phyloP scores from a whole-genome alignment of 1,140 invertebrate genomes.

The Lepidurus couesii region DNA sequence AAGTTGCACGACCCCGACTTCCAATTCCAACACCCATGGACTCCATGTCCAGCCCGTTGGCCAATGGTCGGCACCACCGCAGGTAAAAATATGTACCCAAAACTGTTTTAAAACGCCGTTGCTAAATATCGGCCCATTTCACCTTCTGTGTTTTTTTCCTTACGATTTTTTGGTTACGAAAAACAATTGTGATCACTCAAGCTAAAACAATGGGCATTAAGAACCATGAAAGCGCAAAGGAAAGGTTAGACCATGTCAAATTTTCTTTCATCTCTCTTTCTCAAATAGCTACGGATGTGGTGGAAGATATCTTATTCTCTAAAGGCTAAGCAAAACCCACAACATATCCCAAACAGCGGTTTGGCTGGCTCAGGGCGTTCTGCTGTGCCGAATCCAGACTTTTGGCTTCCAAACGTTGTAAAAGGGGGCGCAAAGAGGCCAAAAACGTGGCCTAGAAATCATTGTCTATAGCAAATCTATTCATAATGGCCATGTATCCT shows the following conservation, averaged over 20 bases:
- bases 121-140: no score
- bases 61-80: background rate
- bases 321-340: background rate
- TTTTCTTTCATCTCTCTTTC: background rate
- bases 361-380: slow-evolving; percentile 13
- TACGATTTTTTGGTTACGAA: background rate
- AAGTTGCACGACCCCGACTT: background rate
- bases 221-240: no score
- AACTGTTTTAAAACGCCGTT: no score
- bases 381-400: background rate
- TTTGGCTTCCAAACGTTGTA: background rate
- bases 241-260: no score
- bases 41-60: background rate
- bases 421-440: background rate
- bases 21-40: background rate
- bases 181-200: no score
- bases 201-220: no score
- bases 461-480: background rate
- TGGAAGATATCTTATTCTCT: background rate
- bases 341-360: background rate
- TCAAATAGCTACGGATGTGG: background rate
- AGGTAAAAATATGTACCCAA: background rate
- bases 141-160: background rate
- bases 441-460: slow-evolving; percentile 14
- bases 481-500: no score